phyloP scores from a whole-genome alignment of 2,113 vertebrate species.

The Stercorarius parasiticus region DNA sequence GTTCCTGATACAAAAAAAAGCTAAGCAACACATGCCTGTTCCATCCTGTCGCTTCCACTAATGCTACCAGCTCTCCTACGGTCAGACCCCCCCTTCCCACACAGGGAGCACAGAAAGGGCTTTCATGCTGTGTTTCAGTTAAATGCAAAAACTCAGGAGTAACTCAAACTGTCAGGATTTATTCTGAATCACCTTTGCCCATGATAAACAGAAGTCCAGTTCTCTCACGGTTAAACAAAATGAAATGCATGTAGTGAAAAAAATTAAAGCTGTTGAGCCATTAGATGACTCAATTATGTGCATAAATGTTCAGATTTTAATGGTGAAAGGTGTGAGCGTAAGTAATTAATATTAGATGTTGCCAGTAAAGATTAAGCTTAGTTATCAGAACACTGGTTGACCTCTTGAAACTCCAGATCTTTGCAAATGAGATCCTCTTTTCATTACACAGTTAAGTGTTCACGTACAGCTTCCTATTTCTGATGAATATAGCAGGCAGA shows the following conservation, averaged over 20 bases:
- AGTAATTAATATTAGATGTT: constrained; percentile 69
- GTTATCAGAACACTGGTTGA: constrained; percentile 51
- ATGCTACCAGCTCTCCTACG: background rate
- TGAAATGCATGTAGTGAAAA: constrained; percentile 14
- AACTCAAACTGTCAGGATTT: constrained; percentile 42
- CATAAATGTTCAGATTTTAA: constrained; percentile 54
- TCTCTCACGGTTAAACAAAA: constrained; percentile 45
- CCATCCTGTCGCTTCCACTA: background rate
- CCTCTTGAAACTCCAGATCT: constrained; percentile 51
- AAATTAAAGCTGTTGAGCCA: constrained; percentile 55
- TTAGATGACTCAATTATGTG: constrained; percentile 47
- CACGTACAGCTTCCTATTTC: background rate
- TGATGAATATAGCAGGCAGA: constrained; percentile 41
- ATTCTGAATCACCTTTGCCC: constrained; percentile 38
- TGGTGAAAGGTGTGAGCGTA: constrained; percentile 22
- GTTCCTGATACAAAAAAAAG: background rate
- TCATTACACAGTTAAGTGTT: constrained; percentile 9
- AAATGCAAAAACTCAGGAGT: constrained; percentile 11
- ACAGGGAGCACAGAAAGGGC: background rate
- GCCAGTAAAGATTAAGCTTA: constrained; percentile 55
- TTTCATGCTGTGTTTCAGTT: background rate
- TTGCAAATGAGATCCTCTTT: constrained; percentile 23
- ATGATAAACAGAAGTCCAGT: background rate
- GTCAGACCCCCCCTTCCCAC: background rate
- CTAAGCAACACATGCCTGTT: background rate